Percentiles rank a stretch among this genome's conserved stretches.
Evolutionary conservation across 1,140 invertebrate species (phyloP).

Genomic region (Myzus persicae): DNA sequence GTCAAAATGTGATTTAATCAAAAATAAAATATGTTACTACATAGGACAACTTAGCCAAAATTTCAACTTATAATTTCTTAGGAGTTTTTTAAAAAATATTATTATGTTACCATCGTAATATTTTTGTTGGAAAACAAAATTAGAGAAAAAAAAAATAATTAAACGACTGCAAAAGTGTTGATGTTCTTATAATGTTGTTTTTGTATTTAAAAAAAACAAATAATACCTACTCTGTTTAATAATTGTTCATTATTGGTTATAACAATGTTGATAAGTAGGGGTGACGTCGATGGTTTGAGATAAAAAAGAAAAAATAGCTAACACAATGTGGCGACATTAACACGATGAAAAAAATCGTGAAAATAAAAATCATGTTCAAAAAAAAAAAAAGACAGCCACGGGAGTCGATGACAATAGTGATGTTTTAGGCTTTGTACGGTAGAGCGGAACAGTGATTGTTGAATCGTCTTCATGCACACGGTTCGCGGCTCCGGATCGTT

Average conservation of each 20-base stretch:
- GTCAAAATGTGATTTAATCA: neutral
- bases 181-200: neutral
- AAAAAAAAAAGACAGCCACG: neutral
- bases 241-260: neutral
- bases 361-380: neutral
- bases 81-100: neutral
- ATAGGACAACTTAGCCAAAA: neutral
- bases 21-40: neutral
- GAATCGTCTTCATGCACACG: neutral
- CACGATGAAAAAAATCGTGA: neutral
- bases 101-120: neutral
- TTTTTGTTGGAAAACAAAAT: neutral
- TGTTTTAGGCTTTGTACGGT: neutral
- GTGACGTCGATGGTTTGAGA: neutral
- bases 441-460: slow-evolving; percentile 19
- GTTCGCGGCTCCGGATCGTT: neutral
- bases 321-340: neutral
- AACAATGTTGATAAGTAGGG: neutral
- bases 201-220: neutral
- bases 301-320: neutral
- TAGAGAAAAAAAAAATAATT: neutral
- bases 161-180: neutral
- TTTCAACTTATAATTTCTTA: neutral
- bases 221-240: neutral
- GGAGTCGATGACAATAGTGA: neutral